Evolutionary conservation across 2,888 invertebrate genomes (phyloP), one percentile per base, ranked within the genome.

Genomic region (Periphyllus acericola): DNA sequence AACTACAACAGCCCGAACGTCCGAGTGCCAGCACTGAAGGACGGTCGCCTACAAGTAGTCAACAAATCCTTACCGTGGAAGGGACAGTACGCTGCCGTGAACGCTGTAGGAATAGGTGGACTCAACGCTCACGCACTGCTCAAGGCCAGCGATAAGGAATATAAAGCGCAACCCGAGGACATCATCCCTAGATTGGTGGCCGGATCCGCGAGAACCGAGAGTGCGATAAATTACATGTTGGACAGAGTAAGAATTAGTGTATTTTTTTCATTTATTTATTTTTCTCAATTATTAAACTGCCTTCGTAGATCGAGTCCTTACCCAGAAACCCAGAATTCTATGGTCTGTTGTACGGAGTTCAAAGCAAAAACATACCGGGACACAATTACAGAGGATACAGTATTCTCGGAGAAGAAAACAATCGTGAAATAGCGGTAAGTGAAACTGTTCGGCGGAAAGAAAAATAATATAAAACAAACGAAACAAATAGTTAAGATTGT

Each of bases 101-200:
- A 99, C 93, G 98, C 98, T 14, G 99, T 99, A 92, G 99, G 99
- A n/a, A 99, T 99, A 92, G 99, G 99, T 89, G 99, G 99, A 85
- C 97, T 97, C 75, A 98, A 98, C 92, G 97, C 96, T 17, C 98
- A 98, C 92, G 92, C 97, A 0, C 93, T 98, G 90, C 93, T 98
- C n/a, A 95, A 95, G 91, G 96, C 96, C 17, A 95, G 96, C 91
- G 94, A 95, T 0, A 95, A 95, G 91, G 94, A 94, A 19, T 95
- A 94, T 91, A 91, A 93, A 0, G 92, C 93, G 0, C 93, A 94
- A 79, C 92, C 93, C 17, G 91, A 93, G 68, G 93, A 93, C 90
- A 90, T 90, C 72, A 91, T 94, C 72, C 95, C 95, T 4, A 94
- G 96, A 89, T 92, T 97, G 60, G 94, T 97, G 81, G 92, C 94